Evolutionary conservation across 2,113 vertebrate genomes (phyloP).

Genomic region (Laterallus jamaicensis): DNA sequence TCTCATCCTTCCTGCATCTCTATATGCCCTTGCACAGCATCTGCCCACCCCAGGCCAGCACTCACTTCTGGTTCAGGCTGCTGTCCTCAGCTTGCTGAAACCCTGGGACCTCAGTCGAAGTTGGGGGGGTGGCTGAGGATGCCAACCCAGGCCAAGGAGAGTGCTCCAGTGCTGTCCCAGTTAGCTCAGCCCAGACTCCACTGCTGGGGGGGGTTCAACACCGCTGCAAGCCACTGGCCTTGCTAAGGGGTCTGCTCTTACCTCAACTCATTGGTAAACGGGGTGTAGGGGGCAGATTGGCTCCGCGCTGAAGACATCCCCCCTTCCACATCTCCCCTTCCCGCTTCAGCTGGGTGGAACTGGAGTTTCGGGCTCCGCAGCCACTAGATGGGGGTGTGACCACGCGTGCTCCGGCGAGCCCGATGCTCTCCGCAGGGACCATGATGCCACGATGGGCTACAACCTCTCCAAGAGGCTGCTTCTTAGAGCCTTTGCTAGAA

Average conservation of each 20-base stretch:
- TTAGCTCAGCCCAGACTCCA: not conserved
- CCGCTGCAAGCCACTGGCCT: not conserved
- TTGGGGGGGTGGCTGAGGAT: not conserved
- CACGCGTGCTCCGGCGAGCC: not conserved
- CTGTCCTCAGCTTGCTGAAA: not conserved
- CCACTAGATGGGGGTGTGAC: conserved; percentile 61
- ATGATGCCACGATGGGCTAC: accelerated
- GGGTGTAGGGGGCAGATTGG: not conserved
- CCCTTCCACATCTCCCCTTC: not conserved
- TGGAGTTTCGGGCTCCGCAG: not conserved
- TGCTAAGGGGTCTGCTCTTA: not conserved
- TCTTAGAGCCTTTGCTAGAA: not conserved
- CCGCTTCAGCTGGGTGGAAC: not conserved
- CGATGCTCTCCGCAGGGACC: accelerated
- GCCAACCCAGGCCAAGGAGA: not conserved
- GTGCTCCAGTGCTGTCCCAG: not conserved
- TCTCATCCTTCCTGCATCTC: not conserved
- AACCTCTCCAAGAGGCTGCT: not conserved
- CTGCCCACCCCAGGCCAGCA: not conserved
- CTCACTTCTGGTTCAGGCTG: not conserved
- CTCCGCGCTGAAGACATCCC: not conserved
- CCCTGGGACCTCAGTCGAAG: not conserved
- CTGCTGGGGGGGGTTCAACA: not conserved
- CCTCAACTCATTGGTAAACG: not conserved
- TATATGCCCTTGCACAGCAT: not conserved